Conservation (phyloP, 2,888 invertebrate species). For the Unio delphinus region DNA sequence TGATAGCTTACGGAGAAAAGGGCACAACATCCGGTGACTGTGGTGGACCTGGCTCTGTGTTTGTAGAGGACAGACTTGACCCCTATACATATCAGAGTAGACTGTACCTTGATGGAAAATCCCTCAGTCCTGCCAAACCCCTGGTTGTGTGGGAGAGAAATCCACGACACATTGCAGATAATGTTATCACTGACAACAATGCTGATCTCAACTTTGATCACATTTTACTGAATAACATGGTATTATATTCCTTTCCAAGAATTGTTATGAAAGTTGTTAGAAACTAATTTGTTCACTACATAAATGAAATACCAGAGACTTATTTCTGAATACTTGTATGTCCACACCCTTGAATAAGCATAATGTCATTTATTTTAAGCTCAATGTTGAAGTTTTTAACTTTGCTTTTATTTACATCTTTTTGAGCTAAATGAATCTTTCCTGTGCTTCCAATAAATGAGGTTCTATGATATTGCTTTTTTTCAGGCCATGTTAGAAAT, state of each 20-base stretch:
- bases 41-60: constrained; percentile 59
- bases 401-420: too few species aligned
- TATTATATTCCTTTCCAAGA: constrained; percentile 1
- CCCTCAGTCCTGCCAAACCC: constrained; percentile 43
- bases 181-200: constrained; percentile 28
- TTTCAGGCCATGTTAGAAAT: constrained; percentile 48
- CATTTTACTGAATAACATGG: constrained; percentile 50
- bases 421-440: too few species aligned
- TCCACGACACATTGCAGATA: constrained; percentile 33
- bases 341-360: too few species aligned
- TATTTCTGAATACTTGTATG: too few species aligned
- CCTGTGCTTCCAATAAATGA: neutral
- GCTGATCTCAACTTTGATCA: constrained; percentile 55
- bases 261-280: neutral
- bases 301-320: too few species aligned
- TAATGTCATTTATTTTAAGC: too few species aligned
- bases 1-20: constrained; percentile 40
- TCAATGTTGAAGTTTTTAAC: too few species aligned
- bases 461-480: neutral
- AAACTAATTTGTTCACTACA: too few species aligned
- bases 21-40: constrained; percentile 33
- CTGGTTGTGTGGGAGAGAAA: constrained; percentile 44
- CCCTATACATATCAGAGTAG: constrained; percentile 30
- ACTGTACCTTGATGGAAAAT: constrained; percentile 50
- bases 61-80: constrained; percentile 45